These are phyloP conservation scores for Poliocrania exsul DNA, from an alignment of 2,797 vertebrate genomes.

Conservation along the genomic window DNA sequence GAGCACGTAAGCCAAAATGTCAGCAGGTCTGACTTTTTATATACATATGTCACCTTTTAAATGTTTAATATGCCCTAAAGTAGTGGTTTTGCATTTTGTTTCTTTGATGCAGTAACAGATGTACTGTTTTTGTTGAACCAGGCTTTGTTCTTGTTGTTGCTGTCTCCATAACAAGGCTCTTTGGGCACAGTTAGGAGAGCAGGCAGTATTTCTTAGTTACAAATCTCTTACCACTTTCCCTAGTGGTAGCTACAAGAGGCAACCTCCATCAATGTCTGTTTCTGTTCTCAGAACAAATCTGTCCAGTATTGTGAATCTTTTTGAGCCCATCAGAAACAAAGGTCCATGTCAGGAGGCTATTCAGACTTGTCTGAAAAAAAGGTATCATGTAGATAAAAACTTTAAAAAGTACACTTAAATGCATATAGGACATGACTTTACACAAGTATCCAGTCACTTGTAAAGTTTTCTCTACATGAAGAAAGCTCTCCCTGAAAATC, in stretches of 20 bases:
- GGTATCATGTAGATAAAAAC: background rate
- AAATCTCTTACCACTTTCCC: conserved; percentile 48
- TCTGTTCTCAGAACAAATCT: conserved; percentile 19
- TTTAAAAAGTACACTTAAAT: background rate
- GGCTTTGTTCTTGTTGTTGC: conserved; percentile 12
- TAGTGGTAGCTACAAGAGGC: background rate
- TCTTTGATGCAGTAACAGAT: conserved; percentile 69
- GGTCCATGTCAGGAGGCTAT: background rate
- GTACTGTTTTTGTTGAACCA: conserved; percentile 42
- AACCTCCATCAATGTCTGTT: background rate
- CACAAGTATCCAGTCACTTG: background rate
- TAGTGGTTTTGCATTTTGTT: conserved; percentile 65
- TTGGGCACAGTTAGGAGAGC: background rate
- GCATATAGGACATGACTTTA: background rate
- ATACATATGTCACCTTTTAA: conserved; percentile 60
- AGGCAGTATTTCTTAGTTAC: conserved; percentile 31
- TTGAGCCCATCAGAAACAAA: background rate
- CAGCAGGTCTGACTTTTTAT: conserved; percentile 52
- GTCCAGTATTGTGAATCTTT: background rate
- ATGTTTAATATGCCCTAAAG: conserved; percentile 71
- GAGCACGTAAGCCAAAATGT: conserved; percentile 44
- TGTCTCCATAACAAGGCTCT: conserved; percentile 23
- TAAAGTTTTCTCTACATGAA: background rate
- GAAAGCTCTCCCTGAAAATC: background rate
- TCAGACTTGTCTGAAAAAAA: background rate